Conservation (phyloP, 1,140 invertebrate species). For the Macrobrachium nipponense region DNA sequence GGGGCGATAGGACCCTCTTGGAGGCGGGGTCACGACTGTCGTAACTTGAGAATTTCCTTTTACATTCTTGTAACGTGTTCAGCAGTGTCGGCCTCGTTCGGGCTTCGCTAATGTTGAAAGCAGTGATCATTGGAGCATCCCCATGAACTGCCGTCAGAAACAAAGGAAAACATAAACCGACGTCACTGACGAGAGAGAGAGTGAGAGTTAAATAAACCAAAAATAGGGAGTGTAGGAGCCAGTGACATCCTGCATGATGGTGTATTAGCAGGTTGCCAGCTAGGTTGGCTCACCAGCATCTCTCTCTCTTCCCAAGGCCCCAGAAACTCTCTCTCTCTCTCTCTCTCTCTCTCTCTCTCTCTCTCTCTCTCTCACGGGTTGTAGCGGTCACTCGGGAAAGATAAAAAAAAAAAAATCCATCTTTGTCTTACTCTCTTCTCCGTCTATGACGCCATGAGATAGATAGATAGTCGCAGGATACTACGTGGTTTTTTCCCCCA, state of each 20-base stretch:
- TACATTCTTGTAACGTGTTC: constrained; percentile 2
- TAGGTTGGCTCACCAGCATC: neutral
- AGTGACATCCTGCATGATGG: constrained; percentile 5
- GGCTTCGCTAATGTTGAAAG: neutral
- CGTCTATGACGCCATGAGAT: constrained; percentile 14
- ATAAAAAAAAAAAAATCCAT: neutral
- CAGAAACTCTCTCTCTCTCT: too few relatives aligned
- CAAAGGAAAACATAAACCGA: constrained; percentile 1
- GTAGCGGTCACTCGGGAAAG: constrained; percentile 11
- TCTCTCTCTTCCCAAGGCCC: too few relatives aligned
- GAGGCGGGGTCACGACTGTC: neutral
- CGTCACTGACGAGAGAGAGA: neutral
- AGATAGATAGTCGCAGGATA: neutral
- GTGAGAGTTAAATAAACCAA: too few relatives aligned
- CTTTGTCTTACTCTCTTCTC: neutral
- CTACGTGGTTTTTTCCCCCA: neutral
- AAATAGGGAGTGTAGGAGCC: neutral
- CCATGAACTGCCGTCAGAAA: neutral
- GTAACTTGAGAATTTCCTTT: neutral
- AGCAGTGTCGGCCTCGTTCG: neutral
- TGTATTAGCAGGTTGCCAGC: neutral
- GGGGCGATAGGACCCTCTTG: constrained; percentile 4
- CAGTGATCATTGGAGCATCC: constrained; percentile 6
- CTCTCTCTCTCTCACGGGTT: too few relatives aligned
- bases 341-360: too few relatives aligned